These are phyloP conservation scores for Pararge aegeria DNA, from an alignment of 1,140 invertebrate species.

Conservation along the genomic window DNA sequence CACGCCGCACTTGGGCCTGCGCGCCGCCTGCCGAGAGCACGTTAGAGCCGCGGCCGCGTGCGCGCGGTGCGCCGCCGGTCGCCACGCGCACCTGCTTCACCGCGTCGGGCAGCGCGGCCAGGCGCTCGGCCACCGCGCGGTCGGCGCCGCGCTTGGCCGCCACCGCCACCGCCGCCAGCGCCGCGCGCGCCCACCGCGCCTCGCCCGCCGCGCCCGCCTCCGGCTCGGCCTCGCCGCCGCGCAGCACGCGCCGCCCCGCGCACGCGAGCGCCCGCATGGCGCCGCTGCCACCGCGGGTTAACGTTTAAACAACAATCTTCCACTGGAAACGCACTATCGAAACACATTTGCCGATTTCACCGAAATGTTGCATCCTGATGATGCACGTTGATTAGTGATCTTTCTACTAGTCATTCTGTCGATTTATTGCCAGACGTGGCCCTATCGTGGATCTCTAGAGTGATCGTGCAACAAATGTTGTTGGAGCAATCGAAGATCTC, in stretches of 20 bases:
- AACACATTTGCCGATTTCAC: too few relatives aligned
- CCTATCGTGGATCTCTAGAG: too few relatives aligned
- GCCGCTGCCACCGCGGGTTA: constrained; percentile 63
- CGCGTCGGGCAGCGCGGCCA: constrained; percentile 90
- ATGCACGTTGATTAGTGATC: too few relatives aligned
- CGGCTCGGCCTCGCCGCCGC: constrained; percentile 47
- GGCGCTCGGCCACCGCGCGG: constrained; percentile 93
- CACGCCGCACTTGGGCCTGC: constrained; percentile 90
- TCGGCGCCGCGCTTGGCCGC: constrained; percentile 96
- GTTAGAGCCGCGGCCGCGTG: constrained; percentile 82
- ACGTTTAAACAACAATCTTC: too few relatives aligned
- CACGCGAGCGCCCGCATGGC: constrained; percentile 31
- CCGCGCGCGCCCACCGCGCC: constrained; percentile 86
- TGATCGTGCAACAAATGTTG: too few relatives aligned
- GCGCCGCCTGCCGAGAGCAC: constrained; percentile 85
- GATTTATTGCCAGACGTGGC: too few relatives aligned
- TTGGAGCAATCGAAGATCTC: too few relatives aligned
- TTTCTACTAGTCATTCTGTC: too few relatives aligned
- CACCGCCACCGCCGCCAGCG: constrained; percentile 79
- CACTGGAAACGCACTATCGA: too few relatives aligned
- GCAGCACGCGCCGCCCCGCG: constrained; percentile 84
- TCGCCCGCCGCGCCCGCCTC: constrained; percentile 73
- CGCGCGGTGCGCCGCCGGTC: too few relatives aligned
- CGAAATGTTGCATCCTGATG: too few relatives aligned
- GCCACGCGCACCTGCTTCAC: constrained; percentile 78